phyloP scores from a whole-genome alignment of 2,797 vertebrate genomes.

The Sebastes glaucus region DNA sequence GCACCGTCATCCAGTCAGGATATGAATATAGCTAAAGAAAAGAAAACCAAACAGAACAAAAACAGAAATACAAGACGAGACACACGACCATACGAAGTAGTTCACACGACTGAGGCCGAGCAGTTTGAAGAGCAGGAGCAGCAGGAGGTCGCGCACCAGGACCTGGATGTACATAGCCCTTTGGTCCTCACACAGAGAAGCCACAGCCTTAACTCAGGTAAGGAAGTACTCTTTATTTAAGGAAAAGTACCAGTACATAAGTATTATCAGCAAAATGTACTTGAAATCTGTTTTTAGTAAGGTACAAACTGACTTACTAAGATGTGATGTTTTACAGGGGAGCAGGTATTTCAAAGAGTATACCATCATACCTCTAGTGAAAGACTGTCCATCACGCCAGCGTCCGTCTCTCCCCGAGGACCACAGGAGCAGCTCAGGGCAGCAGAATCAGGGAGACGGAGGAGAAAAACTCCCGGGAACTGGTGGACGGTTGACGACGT shows the following conservation, averaged over 20 bases:
- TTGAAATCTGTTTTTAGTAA: not conserved
- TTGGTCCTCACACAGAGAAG: conserved; percentile 24
- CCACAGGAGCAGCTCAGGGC: not conserved
- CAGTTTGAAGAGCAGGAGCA: not conserved
- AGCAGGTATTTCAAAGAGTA: conserved; percentile 49
- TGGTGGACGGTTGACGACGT: conserved; percentile 54
- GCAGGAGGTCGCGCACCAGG: not conserved
- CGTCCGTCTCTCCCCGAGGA: not conserved
- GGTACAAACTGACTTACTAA: not conserved
- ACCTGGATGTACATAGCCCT: conserved; percentile 35
- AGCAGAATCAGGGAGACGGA: conserved; percentile 18
- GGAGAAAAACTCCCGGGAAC: conserved; percentile 39
- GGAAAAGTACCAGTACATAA: not conserved
- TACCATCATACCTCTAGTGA: conserved; percentile 20
- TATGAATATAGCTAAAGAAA: not conserved
- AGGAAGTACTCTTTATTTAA: not conserved
- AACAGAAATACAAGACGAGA: not conserved
- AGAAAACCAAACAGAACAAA: conserved; percentile 25
- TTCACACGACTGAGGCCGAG: not conserved
- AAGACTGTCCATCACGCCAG: not conserved
- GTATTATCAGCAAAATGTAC: not conserved
- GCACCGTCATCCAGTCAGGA: not conserved
- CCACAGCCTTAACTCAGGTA: conserved; percentile 54
- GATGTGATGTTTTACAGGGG: conserved; percentile 56
- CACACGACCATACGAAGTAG: not conserved